Evolutionary conservation across 2,888 invertebrate species (phyloP).

Genomic region (Linhomoeus sp.): DNA sequence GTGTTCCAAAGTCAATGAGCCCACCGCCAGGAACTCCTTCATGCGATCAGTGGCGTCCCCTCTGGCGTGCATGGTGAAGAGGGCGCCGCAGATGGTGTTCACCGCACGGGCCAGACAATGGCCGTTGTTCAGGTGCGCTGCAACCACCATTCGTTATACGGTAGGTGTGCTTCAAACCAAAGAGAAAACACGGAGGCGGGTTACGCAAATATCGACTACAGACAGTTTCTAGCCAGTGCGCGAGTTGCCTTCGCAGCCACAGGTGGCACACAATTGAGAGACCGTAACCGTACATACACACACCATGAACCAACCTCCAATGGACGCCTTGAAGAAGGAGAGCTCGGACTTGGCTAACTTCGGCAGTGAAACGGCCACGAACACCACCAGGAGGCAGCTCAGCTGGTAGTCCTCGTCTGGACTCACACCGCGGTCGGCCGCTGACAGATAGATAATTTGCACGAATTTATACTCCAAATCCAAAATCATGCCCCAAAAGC

Average conservation of each 20-base stretch:
- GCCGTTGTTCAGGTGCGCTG: slow-evolving; percentile 93
- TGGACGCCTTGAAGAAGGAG: slow-evolving; percentile 40
- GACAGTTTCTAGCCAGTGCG: too few relatives aligned
- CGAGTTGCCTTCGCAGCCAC: too few relatives aligned
- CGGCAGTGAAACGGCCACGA: slow-evolving; percentile 90
- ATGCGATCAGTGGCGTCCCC: slow-evolving; percentile 90
- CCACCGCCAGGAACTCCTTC: slow-evolving; percentile 64
- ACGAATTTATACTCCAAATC: not conserved
- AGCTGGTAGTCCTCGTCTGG: slow-evolving; percentile 35
- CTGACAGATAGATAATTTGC: not conserved
- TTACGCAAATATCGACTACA: not conserved
- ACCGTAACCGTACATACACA: too few relatives aligned
- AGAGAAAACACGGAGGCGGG: not conserved
- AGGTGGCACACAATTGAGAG: not conserved
- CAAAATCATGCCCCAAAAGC: not conserved
- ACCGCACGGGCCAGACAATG: slow-evolving; percentile 94
- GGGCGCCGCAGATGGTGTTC: slow-evolving; percentile 80
- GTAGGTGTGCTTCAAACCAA: not conserved
- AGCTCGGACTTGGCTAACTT: slow-evolving; percentile 72
- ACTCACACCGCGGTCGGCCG: not conserved
- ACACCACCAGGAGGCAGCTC: slow-evolving; percentile 90
- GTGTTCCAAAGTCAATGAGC: slow-evolving; percentile 10
- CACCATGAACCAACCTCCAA: slow-evolving; percentile 26
- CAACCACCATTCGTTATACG: slow-evolving; percentile 23
- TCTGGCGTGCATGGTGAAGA: slow-evolving; percentile 85